A percentile compares a stretch with the other conserved stretches of the same genome.
Conservation (phyloP, 2,797 vertebrate genomes). For the Microctenopoma stevenorrisi region DNA sequence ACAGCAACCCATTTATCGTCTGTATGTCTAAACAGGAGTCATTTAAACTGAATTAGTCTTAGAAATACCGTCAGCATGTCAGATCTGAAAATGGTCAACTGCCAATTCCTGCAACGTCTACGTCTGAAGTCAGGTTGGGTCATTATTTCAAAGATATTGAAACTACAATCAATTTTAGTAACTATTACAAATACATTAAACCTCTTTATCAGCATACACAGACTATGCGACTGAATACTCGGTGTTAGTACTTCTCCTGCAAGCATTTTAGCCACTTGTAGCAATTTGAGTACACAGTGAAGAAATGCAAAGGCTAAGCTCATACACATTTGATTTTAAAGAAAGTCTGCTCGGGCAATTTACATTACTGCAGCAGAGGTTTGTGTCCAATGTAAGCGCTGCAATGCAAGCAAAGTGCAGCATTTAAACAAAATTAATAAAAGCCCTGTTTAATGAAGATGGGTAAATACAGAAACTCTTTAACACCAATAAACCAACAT, state of each 20-base stretch:
- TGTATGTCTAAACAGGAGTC: constrained; percentile 1
- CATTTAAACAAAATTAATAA: neutral
- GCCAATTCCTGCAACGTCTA: neutral
- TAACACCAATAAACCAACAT: neutral
- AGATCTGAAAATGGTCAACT: neutral
- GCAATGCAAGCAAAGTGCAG: constrained; percentile 1
- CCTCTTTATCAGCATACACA: neutral
- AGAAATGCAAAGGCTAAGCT: constrained; percentile 25
- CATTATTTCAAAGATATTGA: neutral
- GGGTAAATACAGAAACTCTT: too few relatives aligned
- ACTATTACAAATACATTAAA: constrained; percentile 10
- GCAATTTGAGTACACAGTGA: constrained; percentile 1
- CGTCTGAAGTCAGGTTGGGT: neutral
- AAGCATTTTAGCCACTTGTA: neutral
- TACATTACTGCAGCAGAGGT: constrained; percentile 14
- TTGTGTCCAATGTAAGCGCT: constrained; percentile 1
- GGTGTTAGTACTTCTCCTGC: constrained; percentile 7
- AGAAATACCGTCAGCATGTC: neutral
- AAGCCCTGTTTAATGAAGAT: neutral
- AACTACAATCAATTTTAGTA: constrained; percentile 13
- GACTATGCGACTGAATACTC: constrained; percentile 1
- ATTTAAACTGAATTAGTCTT: neutral
- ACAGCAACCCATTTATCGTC: neutral
- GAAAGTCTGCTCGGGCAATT: neutral
- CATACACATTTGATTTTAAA: constrained; percentile 26